phyloP scores from a whole-genome alignment of 1,140 invertebrate species.

The Tetragonula clypearis region DNA sequence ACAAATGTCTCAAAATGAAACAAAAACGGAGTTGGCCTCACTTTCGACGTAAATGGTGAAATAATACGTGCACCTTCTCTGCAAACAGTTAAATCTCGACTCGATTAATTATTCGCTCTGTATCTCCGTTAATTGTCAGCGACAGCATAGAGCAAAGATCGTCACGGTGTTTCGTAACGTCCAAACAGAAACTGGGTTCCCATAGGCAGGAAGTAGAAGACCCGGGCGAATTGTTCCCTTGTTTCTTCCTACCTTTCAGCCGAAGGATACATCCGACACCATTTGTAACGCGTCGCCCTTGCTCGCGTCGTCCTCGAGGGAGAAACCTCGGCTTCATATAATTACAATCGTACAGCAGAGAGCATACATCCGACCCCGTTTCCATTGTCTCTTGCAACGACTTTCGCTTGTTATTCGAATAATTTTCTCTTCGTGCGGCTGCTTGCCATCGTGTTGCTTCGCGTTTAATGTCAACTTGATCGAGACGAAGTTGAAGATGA shows the following conservation, averaged over 20 bases:
- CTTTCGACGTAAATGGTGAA: no score
- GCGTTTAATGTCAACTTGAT: not conserved
- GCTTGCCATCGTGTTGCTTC: not conserved
- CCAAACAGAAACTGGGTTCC: no score
- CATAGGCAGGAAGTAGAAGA: not conserved
- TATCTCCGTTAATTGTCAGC: not conserved
- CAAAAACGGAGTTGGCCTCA: no score
- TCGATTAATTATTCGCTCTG: not conserved
- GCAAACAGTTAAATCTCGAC: not conserved
- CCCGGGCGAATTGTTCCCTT: not conserved
- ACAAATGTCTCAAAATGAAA: no score
- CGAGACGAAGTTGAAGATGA: not conserved
- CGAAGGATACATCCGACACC: not conserved
- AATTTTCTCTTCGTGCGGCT: not conserved
- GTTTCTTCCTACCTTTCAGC: slow-evolving; percentile 2
- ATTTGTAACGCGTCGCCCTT: not conserved
- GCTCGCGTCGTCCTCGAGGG: not conserved
- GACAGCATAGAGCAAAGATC: not conserved
- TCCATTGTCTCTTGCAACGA: slow-evolving; percentile 21
- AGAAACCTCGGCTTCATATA: slow-evolving; percentile 22
- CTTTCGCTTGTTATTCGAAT: slow-evolving; percentile 20
- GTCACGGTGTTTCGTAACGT: not conserved
- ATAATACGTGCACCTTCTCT: no score
- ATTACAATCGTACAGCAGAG: slow-evolving; percentile 46
- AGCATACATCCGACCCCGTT: not conserved